phyloP scores from a whole-genome alignment of 2,113 vertebrate genomes.

The Ivindomyrus marchei region DNA sequence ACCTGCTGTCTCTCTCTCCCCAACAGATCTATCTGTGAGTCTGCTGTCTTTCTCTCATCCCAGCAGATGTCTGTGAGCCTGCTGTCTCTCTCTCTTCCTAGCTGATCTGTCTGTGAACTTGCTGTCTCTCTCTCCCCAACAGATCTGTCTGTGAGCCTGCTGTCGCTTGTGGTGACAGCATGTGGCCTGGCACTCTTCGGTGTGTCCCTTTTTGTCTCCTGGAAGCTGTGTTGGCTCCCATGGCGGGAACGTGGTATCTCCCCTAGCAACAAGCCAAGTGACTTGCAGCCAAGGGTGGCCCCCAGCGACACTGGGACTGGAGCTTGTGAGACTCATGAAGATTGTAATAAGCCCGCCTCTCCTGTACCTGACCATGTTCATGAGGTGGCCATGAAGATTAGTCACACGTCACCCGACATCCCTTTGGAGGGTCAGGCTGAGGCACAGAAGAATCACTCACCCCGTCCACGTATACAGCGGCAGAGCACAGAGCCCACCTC shows the following conservation, averaged over 20 bases:
- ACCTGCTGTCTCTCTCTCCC: background rate
- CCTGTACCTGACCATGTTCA: slow-evolving; percentile 45
- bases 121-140: slow-evolving; percentile 39
- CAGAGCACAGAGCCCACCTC: slow-evolving; percentile 88
- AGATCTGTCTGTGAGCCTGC: slow-evolving; percentile 68
- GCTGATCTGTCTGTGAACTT: slow-evolving; percentile 66
- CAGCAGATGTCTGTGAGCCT: no score
- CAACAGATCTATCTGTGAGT: background rate
- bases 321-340: slow-evolving; percentile 81
- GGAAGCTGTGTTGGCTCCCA: slow-evolving; percentile 97
- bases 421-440: slow-evolving; percentile 73
- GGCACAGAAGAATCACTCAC: slow-evolving; percentile 71
- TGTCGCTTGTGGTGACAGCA: slow-evolving; percentile 65
- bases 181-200: slow-evolving; percentile 88
- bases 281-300: slow-evolving; percentile 76
- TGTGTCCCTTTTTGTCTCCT: slow-evolving; percentile 96
- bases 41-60: no score
- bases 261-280: slow-evolving; percentile 72
- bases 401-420: slow-evolving; percentile 94
- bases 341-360: slow-evolving; percentile 71
- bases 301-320: slow-evolving; percentile 78
- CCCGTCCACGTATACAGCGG: slow-evolving; percentile 75
- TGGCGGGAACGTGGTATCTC: slow-evolving; percentile 81
- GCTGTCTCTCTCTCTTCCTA: background rate
- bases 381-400: slow-evolving; percentile 91